Evolutionary conservation across 2,888 invertebrate species (phyloP).

Genomic region (Slavum lentiscoides): DNA sequence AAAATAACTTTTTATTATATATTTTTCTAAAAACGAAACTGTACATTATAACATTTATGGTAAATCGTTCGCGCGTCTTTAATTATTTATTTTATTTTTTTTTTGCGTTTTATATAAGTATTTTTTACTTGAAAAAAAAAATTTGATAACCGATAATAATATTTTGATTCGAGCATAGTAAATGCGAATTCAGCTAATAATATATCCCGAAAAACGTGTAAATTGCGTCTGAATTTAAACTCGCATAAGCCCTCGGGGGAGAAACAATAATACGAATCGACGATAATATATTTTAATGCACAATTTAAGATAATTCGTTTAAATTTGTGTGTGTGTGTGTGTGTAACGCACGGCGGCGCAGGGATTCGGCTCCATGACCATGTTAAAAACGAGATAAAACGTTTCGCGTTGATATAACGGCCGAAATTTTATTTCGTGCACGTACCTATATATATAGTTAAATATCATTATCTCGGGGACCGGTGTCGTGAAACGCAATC

Average conservation of each 20-base stretch:
- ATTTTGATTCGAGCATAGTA: too few species aligned
- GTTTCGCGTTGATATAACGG: conserved; percentile 5
- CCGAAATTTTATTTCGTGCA: neutral
- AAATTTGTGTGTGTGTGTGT: too few species aligned
- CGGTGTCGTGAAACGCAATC: neutral
- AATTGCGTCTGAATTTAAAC: neutral
- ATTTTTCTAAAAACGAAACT: too few species aligned
- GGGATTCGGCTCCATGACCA: neutral
- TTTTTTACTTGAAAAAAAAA: too few species aligned
- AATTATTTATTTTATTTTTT: too few species aligned
- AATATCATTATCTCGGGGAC: neutral
- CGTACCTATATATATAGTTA: too few species aligned
- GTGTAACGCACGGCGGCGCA: neutral
- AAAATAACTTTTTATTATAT: too few species aligned
- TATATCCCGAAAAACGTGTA: neutral
- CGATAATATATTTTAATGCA: neutral
- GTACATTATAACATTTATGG: too few species aligned
- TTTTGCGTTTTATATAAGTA: too few species aligned
- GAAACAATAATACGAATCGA: neutral
- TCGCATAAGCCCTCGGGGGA: neutral
- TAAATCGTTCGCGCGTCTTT: too few species aligned
- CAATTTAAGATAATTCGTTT: neutral
- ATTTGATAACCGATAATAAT: too few species aligned
- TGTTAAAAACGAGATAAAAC: neutral
- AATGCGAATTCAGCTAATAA: neutral